These are phyloP conservation scores for Hypocryptadius cinnamomeus DNA, from an alignment of 2,113 vertebrate species.

Conservation along the genomic window DNA sequence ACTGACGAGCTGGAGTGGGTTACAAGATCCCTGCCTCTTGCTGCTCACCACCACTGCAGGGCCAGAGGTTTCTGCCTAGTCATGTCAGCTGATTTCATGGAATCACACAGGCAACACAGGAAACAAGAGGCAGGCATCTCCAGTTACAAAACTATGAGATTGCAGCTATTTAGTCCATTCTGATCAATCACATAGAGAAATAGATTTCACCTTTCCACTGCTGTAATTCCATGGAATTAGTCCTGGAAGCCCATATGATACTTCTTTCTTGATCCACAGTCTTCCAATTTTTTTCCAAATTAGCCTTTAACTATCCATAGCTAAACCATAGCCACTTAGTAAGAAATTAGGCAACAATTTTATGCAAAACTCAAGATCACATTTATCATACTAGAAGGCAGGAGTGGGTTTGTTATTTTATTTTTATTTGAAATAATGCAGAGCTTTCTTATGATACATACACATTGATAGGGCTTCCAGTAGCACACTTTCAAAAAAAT, in stretches of 20 bases:
- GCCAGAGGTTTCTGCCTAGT: not conserved
- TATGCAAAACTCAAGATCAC: not conserved
- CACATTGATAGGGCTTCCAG: not conserved
- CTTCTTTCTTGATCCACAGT: not conserved
- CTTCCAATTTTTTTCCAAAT: not conserved
- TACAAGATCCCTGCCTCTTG: not conserved
- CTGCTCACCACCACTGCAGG: not conserved
- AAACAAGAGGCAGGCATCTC: not conserved
- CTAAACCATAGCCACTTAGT: not conserved
- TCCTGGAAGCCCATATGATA: not conserved
- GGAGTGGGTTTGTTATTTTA: not conserved
- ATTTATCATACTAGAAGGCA: not conserved
- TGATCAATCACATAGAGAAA: not conserved
- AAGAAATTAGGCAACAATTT: not conserved
- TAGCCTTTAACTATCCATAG: not conserved
- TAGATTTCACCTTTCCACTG: not conserved
- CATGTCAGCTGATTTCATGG: not conserved
- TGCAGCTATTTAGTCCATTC: not conserved
- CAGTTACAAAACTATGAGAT: not conserved
- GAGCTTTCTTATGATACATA: not conserved
- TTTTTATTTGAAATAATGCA: not conserved
- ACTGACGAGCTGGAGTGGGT: not conserved
- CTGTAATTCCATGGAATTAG: not conserved
- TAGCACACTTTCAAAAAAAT: conserved; percentile 17
- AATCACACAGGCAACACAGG: not conserved